Evolutionary conservation across 1,140 invertebrate genomes (phyloP).

Genomic region (Pseudomyrmex gracilis): DNA sequence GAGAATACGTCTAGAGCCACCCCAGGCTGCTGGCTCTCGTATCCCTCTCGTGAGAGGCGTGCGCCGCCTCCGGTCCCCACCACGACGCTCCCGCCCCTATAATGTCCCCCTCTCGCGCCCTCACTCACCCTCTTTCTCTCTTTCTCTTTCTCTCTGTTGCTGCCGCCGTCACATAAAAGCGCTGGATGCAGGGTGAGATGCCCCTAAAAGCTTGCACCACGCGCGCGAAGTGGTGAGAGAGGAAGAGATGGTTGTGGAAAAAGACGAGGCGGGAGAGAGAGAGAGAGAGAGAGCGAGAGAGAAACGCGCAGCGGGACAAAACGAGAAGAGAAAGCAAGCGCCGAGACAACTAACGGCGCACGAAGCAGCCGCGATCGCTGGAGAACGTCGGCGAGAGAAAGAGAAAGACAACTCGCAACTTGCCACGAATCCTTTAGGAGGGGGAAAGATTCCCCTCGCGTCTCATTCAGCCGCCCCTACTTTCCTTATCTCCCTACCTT

Average conservation of each 20-base stretch:
- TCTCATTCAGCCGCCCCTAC: slow-evolving; percentile 65
- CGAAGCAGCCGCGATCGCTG: slow-evolving; percentile 64
- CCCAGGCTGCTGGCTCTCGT: slow-evolving; percentile 70
- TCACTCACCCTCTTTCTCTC: slow-evolving; percentile 31
- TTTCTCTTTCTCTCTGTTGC: slow-evolving; percentile 46
- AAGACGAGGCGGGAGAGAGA: slow-evolving; percentile 51
- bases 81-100: slow-evolving; percentile 67
- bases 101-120: slow-evolving; percentile 52
- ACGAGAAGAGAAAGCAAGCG: slow-evolving; percentile 61
- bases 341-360: slow-evolving; percentile 70
- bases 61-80: slow-evolving; percentile 73
- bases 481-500: slow-evolving; percentile 75
- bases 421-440: slow-evolving; percentile 36
- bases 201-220: slow-evolving; percentile 70
- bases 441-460: slow-evolving; percentile 59
- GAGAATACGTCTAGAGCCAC: slow-evolving; percentile 71
- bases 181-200: slow-evolving; percentile 66
- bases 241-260: not conserved
- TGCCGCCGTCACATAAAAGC: slow-evolving; percentile 70
- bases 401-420: slow-evolving; percentile 50
- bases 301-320: slow-evolving; percentile 54
- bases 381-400: slow-evolving; percentile 39
- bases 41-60: slow-evolving; percentile 72
- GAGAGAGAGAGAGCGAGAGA: slow-evolving; percentile 61
- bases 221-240: slow-evolving; percentile 44